These are phyloP conservation scores for Recurvirostra avosetta DNA, from an alignment of 2,113 vertebrate genomes.

Conservation along the genomic window DNA sequence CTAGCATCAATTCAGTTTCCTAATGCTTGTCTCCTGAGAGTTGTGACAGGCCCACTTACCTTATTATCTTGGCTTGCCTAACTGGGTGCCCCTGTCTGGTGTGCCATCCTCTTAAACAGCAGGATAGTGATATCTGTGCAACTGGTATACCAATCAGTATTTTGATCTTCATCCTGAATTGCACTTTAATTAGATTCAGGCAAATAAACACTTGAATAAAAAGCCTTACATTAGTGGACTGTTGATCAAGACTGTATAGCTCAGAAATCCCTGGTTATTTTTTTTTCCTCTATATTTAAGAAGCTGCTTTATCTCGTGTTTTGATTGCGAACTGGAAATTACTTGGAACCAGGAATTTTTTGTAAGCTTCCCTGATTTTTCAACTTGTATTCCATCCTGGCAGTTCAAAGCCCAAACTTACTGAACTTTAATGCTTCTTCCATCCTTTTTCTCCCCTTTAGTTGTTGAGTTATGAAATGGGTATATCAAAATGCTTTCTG, in stretches of 20 bases:
- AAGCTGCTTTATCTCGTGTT: neutral
- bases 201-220: neutral
- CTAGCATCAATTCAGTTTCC: neutral
- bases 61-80: neutral
- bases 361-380: neutral
- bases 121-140: too few species aligned
- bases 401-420: neutral
- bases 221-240: neutral
- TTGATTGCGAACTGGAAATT: neutral
- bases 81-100: neutral
- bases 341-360: neutral
- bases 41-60: neutral
- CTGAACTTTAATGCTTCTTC: neutral
- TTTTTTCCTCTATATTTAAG: neutral
- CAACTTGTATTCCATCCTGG: neutral
- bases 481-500: neutral
- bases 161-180: neutral
- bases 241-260: neutral
- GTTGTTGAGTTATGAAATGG: neutral
- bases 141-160: neutral
- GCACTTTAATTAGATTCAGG: neutral
- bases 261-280: neutral
- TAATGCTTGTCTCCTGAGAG: neutral
- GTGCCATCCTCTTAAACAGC: neutral
- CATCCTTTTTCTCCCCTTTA: neutral